Conservation (phyloP, 2,113 vertebrate genomes). For the Petrocephalus microphthalmus region DNA sequence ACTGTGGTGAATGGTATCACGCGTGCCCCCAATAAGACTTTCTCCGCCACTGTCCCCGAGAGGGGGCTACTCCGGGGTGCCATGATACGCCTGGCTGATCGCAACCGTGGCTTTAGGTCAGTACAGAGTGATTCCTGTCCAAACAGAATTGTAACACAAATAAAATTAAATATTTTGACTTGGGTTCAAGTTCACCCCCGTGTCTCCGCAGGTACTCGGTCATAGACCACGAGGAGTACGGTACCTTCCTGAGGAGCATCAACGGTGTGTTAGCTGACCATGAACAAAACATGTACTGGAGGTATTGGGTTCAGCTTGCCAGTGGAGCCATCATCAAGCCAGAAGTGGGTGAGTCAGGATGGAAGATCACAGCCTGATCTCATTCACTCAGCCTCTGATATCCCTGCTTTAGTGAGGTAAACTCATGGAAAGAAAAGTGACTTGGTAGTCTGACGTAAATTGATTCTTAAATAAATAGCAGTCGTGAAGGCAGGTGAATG, state of each 20-base stretch:
- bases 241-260: constrained; percentile 32
- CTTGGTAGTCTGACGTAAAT: background rate
- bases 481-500: background rate
- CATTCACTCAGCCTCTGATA: too few species aligned
- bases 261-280: constrained; percentile 25
- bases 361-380: background rate
- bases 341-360: constrained; percentile 31
- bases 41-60: too few species aligned
- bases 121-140: background rate
- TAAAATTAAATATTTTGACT: background rate
- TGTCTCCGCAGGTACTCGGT: constrained; percentile 18
- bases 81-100: constrained; percentile 34
- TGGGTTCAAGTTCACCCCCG: background rate
- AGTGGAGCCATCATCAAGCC: constrained; percentile 23
- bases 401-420: too few species aligned
- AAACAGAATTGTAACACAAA: background rate
- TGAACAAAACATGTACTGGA: constrained; percentile 28
- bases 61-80: constrained; percentile 43
- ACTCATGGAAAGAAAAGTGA: background rate
- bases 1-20: constrained; percentile 30
- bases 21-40: background rate
- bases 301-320: constrained; percentile 24
- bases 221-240: constrained; percentile 24
- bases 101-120: constrained; percentile 34
- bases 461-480: background rate